Percentiles rank a stretch among this genome's conserved stretches.
Conservation (phyloP, 2,113 vertebrate species). For the Eonycteris spelaea region DNA sequence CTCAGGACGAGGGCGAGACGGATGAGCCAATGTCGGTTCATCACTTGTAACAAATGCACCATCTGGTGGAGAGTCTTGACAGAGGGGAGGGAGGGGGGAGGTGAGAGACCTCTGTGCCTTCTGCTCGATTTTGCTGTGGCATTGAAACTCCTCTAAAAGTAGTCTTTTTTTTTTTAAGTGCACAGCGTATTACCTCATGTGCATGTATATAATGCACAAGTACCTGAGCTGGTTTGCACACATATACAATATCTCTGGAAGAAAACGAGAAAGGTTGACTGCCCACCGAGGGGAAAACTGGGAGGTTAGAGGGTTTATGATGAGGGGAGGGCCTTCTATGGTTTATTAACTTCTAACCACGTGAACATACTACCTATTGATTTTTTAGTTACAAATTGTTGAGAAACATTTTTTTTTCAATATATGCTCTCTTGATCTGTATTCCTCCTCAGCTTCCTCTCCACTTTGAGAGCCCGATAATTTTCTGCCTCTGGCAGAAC, state of each 20-base stretch:
- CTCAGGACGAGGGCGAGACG: accelerated
- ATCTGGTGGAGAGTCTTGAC: too few species aligned
- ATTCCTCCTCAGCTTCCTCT: not conserved
- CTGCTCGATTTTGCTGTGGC: not conserved
- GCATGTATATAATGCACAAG: accelerated
- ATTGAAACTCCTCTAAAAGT: not conserved
- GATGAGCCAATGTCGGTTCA: accelerated
- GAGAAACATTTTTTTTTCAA: not conserved
- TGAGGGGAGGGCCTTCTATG: not conserved
- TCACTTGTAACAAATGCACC: not conserved
- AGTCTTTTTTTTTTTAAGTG: not conserved
- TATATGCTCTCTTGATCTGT: accelerated
- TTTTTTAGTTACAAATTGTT: not conserved
- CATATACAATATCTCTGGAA: not conserved
- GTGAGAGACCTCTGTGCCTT: not conserved
- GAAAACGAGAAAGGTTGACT: not conserved
- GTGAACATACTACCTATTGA: not conserved
- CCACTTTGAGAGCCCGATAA: accelerated
- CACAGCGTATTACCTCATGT: not conserved
- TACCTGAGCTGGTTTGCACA: too few species aligned
- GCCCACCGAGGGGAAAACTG: not conserved
- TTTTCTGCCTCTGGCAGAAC: not conserved
- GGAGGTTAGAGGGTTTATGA: too few species aligned
- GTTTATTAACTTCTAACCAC: not conserved
- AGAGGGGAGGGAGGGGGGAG: not conserved